Base-by-base conservation (phyloP, 2,888 invertebrate genomes). In the Pseudococcus longispinus region DNA sequence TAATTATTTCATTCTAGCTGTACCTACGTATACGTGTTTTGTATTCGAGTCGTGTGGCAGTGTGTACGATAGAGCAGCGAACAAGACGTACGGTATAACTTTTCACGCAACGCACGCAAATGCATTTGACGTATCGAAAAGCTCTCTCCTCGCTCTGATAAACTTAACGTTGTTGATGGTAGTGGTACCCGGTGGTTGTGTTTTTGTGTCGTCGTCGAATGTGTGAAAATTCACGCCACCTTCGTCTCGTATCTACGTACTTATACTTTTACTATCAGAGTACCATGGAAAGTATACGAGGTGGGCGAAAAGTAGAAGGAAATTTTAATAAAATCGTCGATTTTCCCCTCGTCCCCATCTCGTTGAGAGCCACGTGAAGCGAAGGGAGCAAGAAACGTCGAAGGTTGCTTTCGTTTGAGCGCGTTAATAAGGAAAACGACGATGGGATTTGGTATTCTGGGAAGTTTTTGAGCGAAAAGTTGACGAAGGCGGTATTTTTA, bases 61-160 rank as follows among this genome's bases (percentile, higher is more conserved):
- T 13, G 11, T 15, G 13, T 37, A 37, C 37, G 9, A 46, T 3
- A 46, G 13, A 46, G 13, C 44, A 46, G 3, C 44, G 3, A 65
- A 26, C 3, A 26, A 70, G 18, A 70, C 70, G 70, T 29, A 29
- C 5, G 29, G 29, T 70, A 29, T 70, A 70, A 70, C 29, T 70
- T 70, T 70, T 70, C 70, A 70, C 70, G 18, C n/a, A 13, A 70
- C 70, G 15, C 29, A 18, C 70, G 70, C 70, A 70, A 70, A 70
- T 70, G 70, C 70, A 70, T 70, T 70, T 70, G 70, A 70, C 70
- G 70, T 70, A 70, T 70, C 70, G 70, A 70, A 70, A 70, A 70
- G 70, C 70, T 70, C 18, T 29, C n/a, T 26, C 29, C 18, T 2
- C 29, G 29, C 29, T 18, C 29, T 20, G 20, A 70, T 70, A 65